Conservation (phyloP, 2,797 vertebrate genomes). For the Rhinogobio ventralis region DNA sequence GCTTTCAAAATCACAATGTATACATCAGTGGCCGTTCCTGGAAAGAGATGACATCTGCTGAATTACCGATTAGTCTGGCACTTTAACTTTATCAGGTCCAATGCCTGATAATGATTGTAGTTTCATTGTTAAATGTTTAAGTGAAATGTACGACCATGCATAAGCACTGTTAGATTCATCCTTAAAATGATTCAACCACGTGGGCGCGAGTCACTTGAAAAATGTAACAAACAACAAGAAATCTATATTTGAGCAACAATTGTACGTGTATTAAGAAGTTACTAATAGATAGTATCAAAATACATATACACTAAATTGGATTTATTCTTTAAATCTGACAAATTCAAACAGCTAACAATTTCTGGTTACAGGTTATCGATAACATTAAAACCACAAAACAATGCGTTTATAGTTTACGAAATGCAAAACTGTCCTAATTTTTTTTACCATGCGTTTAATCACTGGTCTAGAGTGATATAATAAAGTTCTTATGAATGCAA, state of each 20-base stretch:
- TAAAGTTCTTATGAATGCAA: neutral
- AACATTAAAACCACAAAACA: neutral
- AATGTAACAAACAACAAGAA: neutral
- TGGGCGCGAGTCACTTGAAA: slow-evolving; percentile 8
- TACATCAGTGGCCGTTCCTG: neutral
- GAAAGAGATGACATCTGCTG: neutral
- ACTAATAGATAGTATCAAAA: neutral
- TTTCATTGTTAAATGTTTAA: neutral
- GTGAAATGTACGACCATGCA: neutral
- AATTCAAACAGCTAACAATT: neutral
- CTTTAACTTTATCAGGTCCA: neutral
- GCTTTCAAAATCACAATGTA: neutral
- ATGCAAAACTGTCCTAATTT: neutral
- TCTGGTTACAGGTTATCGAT: neutral
- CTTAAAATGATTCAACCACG: slow-evolving; percentile 18
- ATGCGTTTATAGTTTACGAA: neutral
- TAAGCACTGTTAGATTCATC: neutral
- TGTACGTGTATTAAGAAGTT: neutral
- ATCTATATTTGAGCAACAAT: neutral
- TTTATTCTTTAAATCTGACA: neutral
- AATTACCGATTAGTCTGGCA: neutral
- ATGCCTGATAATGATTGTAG: neutral
- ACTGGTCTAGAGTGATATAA: neutral
- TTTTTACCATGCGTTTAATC: neutral
- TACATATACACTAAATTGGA: neutral